A percentile compares a stretch with the other conserved stretches of the same genome.
Conservation (phyloP, 2,888 invertebrate species). For the Napeogenes inachia region DNA sequence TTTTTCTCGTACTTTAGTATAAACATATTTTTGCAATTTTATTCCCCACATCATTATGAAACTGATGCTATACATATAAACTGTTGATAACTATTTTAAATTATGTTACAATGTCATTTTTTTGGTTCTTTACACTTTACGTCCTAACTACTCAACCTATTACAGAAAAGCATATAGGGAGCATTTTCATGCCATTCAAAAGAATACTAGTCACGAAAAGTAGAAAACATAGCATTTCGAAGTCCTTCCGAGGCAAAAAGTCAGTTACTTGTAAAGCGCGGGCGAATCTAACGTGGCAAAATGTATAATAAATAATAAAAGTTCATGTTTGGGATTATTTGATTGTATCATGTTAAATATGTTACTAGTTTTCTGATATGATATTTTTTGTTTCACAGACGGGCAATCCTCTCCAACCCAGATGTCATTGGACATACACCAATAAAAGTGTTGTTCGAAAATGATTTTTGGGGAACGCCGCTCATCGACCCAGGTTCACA, state of each 20-base stretch:
- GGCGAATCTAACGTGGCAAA: too few species aligned
- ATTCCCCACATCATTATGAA: not conserved
- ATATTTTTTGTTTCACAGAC: conserved; percentile 79
- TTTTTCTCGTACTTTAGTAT: conserved; percentile 6
- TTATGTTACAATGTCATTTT: too few species aligned
- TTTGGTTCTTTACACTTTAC: too few species aligned
- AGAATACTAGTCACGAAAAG: too few species aligned
- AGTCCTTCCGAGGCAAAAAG: too few species aligned
- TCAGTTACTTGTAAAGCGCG: too few species aligned
- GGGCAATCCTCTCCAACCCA: conserved; percentile 95
- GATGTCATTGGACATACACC: conserved; percentile 92
- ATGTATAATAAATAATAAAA: not conserved
- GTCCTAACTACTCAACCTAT: too few species aligned
- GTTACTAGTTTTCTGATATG: conserved; percentile 34
- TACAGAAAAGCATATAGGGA: too few species aligned
- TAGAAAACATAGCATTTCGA: too few species aligned
- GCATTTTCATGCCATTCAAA: too few species aligned
- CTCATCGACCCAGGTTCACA: conserved; percentile 95
- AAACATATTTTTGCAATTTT: not conserved
- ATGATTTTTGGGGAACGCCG: conserved; percentile 99
- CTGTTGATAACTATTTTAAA: too few species aligned
- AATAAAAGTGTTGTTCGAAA: conserved; percentile 87
- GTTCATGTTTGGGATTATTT: not conserved
- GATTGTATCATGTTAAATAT: not conserved
- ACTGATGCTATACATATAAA: too few species aligned